Evolutionary conservation across 2,797 vertebrate genomes (phyloP).

Genomic region (Poliocrania exsul): DNA sequence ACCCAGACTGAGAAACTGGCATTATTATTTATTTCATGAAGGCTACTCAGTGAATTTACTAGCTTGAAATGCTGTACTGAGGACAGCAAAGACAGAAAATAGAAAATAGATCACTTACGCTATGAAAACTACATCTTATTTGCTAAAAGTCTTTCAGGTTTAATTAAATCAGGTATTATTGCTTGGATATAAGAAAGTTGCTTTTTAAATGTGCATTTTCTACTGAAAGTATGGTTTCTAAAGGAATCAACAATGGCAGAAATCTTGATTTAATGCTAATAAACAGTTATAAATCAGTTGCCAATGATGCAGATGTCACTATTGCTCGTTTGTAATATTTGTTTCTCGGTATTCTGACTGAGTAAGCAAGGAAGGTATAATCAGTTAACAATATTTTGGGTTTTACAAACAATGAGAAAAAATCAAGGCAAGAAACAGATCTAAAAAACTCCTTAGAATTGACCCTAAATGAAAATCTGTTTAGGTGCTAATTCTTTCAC

Average conservation of each 20-base stretch:
- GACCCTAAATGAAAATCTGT: constrained; percentile 64
- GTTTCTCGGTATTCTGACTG: not conserved
- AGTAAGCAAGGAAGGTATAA: not conserved
- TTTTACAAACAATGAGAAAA: not conserved
- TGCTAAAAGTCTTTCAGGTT: not conserved
- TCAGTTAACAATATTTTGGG: not conserved
- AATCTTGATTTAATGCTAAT: not conserved
- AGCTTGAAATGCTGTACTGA: not conserved
- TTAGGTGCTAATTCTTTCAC: constrained; percentile 58
- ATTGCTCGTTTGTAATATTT: not conserved
- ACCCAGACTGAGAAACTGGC: not conserved
- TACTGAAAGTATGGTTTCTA: not conserved
- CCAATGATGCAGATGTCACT: not conserved
- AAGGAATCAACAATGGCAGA: not conserved
- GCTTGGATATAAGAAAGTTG: not conserved
- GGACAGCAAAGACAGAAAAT: not conserved
- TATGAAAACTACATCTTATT: constrained; percentile 3
- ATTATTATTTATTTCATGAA: not conserved
- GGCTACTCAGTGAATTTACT: not conserved
- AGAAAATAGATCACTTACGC: not conserved
- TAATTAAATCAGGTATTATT: not conserved
- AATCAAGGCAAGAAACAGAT: not conserved
- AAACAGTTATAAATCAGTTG: not conserved
- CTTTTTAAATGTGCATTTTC: not conserved
- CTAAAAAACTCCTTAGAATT: constrained; percentile 34